Conservation (phyloP, 2,888 invertebrate species). For the Eupeodes latifasciatus region DNA sequence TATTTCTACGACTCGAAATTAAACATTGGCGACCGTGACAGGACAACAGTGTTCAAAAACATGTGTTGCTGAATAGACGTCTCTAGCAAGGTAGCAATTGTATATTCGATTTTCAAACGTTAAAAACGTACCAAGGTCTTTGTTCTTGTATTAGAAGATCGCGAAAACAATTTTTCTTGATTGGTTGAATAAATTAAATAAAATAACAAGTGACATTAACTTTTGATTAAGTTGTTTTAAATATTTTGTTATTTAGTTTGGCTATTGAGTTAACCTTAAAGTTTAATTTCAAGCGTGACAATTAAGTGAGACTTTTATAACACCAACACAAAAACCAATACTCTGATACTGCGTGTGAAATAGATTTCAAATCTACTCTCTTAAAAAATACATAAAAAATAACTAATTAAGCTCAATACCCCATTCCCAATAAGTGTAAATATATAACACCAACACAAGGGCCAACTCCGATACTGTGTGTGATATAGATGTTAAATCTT, state of each 20-base stretch:
- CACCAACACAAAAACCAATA: constrained; percentile 5
- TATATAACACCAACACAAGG: no score
- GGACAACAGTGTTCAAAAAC: no score
- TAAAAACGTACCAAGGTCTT: constrained; percentile 8
- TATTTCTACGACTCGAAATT: no score
- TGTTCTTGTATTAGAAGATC: no score
- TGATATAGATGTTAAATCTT: not conserved
- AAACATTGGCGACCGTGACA: no score
- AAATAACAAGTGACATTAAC: no score
- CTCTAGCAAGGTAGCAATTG: not conserved
- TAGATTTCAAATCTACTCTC: not conserved
- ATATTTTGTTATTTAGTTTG: constrained; percentile 6
- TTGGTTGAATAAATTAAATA: not conserved
- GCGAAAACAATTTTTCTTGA: not conserved
- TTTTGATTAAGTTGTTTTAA: not conserved
- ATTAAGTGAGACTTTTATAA: not conserved
- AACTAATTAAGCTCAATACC: no score
- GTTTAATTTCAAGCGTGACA: not conserved
- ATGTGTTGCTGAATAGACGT: constrained; percentile 21
- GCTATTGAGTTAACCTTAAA: constrained; percentile 20
- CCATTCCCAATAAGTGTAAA: no score
- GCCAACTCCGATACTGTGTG: no score
- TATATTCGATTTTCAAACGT: constrained; percentile 7
- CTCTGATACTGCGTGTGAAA: constrained; percentile 7
- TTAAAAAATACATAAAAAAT: not conserved